Conservation (phyloP, 2,888 invertebrate species). For the Adelphocoris suturalis region DNA sequence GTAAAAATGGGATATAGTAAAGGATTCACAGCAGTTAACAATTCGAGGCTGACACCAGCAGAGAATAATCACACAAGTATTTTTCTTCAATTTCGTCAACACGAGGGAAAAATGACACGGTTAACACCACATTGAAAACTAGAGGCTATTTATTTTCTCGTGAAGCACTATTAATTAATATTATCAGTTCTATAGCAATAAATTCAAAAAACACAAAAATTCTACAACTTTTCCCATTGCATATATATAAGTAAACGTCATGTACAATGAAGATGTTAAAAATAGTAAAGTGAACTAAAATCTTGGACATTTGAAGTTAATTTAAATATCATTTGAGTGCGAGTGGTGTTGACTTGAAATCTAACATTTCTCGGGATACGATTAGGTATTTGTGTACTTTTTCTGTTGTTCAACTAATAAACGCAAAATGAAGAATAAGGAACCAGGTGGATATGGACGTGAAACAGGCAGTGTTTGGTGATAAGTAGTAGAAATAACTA, state of each 20-base stretch:
- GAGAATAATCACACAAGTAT: constrained; percentile 24
- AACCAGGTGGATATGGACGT: neutral
- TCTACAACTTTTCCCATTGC: neutral
- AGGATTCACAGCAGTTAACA: constrained; percentile 56
- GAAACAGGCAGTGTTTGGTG: neutral
- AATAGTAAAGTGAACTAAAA: neutral
- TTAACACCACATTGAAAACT: constrained; percentile 15
- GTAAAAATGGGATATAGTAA: constrained; percentile 41
- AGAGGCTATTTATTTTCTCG: constrained; percentile 6
- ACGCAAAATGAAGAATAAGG: neutral
- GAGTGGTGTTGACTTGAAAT: too few species aligned
- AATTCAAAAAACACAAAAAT: neutral
- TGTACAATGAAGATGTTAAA: neutral
- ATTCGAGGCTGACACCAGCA: constrained; percentile 35
- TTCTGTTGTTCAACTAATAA: neutral
- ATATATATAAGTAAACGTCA: neutral
- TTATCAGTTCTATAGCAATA: constrained; percentile 8
- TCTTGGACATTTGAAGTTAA: neutral
- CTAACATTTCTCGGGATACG: too few species aligned
- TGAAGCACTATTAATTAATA: constrained; percentile 15
- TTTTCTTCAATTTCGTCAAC: neutral
- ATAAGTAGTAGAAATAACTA: neutral
- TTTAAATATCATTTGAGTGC: neutral
- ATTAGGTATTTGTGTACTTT: too few species aligned
- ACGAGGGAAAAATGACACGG: constrained; percentile 1